Evolutionary conservation across 2,888 invertebrate species (phyloP).

Genomic region (Aplocera efformata): DNA sequence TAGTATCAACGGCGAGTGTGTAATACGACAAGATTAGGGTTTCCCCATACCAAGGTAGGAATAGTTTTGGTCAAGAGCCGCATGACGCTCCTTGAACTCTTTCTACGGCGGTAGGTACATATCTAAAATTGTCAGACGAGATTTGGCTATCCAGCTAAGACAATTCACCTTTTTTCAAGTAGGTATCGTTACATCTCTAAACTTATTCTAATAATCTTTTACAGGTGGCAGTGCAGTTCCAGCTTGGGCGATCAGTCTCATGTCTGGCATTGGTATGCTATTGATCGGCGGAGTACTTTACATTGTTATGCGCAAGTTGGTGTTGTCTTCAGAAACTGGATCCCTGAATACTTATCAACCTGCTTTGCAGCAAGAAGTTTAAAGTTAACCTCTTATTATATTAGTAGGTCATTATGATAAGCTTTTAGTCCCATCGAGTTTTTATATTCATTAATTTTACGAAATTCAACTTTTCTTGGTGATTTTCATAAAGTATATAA

Average conservation of each 20-base stretch:
- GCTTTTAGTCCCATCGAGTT: conserved; percentile 12
- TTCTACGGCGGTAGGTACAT: too few species aligned
- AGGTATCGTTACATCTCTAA: too few species aligned
- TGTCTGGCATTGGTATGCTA: conserved; percentile 85
- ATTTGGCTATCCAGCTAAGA: too few species aligned
- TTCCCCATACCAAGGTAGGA: too few species aligned
- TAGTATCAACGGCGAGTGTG: too few species aligned
- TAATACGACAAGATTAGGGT: too few species aligned
- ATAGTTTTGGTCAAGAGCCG: too few species aligned
- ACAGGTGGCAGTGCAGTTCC: conserved; percentile 86
- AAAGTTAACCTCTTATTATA: conserved; percentile 19
- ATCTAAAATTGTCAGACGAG: too few species aligned
- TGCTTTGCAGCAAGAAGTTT: conserved; percentile 76
- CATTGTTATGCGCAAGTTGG: conserved; percentile 83
- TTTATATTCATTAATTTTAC: neutral
- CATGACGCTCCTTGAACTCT: too few species aligned
- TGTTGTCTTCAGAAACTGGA: conserved; percentile 78
- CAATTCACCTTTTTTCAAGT: too few species aligned
- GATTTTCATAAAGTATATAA: conserved; percentile 1
- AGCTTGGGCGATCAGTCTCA: conserved; percentile 87
- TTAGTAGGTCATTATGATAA: conserved; percentile 2
- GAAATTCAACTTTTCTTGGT: neutral
- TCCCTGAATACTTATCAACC: conserved; percentile 76
- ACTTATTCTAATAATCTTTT: too few species aligned
- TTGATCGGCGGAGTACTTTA: conserved; percentile 85